Conservation (phyloP, 2,888 invertebrate species). For the Julus scandinavius region DNA sequence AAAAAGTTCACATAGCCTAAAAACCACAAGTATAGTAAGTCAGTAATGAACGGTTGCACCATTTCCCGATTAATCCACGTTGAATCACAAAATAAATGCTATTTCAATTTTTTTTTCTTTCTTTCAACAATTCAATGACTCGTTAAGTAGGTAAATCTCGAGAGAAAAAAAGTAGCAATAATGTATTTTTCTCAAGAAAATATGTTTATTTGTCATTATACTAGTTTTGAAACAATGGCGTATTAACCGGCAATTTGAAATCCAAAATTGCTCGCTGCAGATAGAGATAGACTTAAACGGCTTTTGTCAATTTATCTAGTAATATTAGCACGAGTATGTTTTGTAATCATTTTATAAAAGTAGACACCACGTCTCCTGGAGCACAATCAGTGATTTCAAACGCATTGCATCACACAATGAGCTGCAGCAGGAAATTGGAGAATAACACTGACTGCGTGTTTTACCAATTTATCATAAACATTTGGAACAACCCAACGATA, state of each 20-base stretch:
- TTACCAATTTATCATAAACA: conserved; percentile 39
- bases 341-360: background rate
- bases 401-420: background rate
- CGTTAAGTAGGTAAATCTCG: background rate
- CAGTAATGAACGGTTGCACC: background rate
- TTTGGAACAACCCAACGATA: conserved; percentile 32
- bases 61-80: background rate
- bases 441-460: conserved; percentile 23
- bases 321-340: background rate
- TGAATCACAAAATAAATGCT: background rate
- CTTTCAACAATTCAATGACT: background rate
- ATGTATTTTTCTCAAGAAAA: background rate
- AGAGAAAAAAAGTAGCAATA: background rate
- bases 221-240: background rate
- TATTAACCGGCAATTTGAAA: background rate
- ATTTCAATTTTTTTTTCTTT: background rate
- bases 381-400: background rate
- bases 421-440: conserved; percentile 10
- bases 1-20: background rate
- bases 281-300: background rate
- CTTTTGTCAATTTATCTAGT: background rate
- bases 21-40: background rate
- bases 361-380: background rate
- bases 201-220: background rate
- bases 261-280: too few relatives aligned